phyloP scores from a whole-genome alignment of 2,113 vertebrate species.

The Notarius lentiginosus region DNA sequence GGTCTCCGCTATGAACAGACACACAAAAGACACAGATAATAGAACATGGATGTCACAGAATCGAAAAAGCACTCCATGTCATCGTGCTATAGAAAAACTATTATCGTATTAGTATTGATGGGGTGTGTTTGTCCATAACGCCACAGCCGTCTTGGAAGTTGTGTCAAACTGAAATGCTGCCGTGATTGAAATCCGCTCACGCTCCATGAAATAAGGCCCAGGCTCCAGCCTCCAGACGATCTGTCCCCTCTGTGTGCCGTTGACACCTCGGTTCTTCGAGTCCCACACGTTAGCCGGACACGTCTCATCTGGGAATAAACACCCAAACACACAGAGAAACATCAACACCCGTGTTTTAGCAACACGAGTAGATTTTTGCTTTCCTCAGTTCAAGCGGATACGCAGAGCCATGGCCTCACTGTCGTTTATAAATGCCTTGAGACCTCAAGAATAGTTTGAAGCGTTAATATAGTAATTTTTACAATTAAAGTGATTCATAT shows the following conservation, averaged over 20 bases:
- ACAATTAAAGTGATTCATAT: too few species aligned
- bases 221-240: conserved; percentile 94
- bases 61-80: background rate
- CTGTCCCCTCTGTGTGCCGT: conserved; percentile 92
- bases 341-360: background rate
- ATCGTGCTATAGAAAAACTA: background rate
- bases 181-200: conserved; percentile 73
- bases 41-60: background rate
- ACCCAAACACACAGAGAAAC: background rate
- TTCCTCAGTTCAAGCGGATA: too few species aligned
- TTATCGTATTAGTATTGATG: background rate
- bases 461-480: too few species aligned
- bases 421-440: background rate
- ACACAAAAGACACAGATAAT: background rate
- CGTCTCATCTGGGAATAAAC: conserved; percentile 83
- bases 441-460: too few species aligned
- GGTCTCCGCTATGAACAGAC: conserved; percentile 82
- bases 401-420: too few species aligned
- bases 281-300: conserved; percentile 98
- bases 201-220: conserved; percentile 94
- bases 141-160: background rate
- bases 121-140: background rate
- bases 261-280: conserved; percentile 96
- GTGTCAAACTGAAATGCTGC: background rate
- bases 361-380: background rate